phyloP scores from a whole-genome alignment of 2,113 vertebrate genomes.

The Athene cunicularia region DNA sequence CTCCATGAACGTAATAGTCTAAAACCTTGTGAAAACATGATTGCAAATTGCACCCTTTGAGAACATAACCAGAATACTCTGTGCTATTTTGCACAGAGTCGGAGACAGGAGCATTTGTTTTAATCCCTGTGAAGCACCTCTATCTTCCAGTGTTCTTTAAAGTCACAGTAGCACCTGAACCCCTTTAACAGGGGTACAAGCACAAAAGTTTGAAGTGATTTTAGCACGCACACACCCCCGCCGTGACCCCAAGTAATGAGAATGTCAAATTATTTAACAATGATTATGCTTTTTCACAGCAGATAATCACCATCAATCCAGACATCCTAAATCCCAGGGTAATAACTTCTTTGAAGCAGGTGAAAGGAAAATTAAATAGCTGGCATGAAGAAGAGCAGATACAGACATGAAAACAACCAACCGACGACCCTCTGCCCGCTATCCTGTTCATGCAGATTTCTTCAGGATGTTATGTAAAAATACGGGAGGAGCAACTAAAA shows the following conservation, averaged over 20 bases:
- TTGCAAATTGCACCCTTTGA: neutral
- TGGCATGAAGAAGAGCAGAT: neutral
- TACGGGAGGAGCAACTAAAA: neutral
- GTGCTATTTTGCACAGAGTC: neutral
- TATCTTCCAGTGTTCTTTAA: neutral
- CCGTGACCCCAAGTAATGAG: neutral
- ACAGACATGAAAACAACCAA: neutral
- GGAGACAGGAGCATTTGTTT: neutral
- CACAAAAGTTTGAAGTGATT: neutral
- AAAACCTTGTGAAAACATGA: neutral
- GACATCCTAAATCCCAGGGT: neutral
- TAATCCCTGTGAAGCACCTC: neutral
- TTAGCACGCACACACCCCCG: neutral
- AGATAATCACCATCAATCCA: neutral
- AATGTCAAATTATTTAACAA: neutral
- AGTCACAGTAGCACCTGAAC: neutral
- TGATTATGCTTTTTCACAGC: neutral
- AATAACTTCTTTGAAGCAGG: neutral
- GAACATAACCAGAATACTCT: neutral
- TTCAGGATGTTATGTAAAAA: neutral
- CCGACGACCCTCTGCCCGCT: neutral
- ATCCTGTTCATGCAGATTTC: neutral
- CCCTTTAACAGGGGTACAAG: neutral
- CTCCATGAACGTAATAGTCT: neutral
- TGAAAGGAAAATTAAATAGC: neutral